Base-by-base conservation (phyloP, 2,888 invertebrate genomes). In the Heliconius aoede region DNA sequence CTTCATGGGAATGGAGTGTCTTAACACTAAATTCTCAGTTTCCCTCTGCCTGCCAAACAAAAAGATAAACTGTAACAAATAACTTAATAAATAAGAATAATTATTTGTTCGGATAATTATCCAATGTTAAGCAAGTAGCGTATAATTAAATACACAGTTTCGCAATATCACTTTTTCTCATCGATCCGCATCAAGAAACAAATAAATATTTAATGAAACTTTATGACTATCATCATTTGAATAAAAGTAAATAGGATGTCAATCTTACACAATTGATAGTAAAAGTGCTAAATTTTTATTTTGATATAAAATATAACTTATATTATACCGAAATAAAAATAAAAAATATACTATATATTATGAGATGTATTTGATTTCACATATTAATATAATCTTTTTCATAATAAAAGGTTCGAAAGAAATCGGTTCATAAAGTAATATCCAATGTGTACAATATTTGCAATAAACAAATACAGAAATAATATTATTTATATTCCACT, bases 161-260 rank as follows among this genome's bases (percentile, higher is more conserved):
- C 32, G 32, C 32, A 36, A 36, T 65, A 24, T 36, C 24, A 65
- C 36, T 65, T 36, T 36, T 72, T 72, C 67, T 51, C 55, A 55
- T 71, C 69, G 73, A 72, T 72, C 61, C 68, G 77, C 71, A 60
- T 77, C 77, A 67, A 71, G 62, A 72, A 73, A 61, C 77, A 73
- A 73, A 55, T 72, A 40, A 75, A 79, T 79, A 79, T 75, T 69
- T 65, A 79, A 75, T 73, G 73, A 77, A 77, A 77, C 36, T 73
- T n/a, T 32, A 74, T 80, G 77, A 80, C n/a, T n/a, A 78, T 81
- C 76, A 79, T 46, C 69, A 55, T 72, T 75, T 77, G 73, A 80
- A 81, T 81, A 80, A 79, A 78, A 76, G 32, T 64, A 36, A 64
- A 30, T 65, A 65, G 65, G 65, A 36, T 36, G 46, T 46, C 46